phyloP scores from a whole-genome alignment of 2,888 invertebrate genomes.

The Ecliptopera silaceata region DNA sequence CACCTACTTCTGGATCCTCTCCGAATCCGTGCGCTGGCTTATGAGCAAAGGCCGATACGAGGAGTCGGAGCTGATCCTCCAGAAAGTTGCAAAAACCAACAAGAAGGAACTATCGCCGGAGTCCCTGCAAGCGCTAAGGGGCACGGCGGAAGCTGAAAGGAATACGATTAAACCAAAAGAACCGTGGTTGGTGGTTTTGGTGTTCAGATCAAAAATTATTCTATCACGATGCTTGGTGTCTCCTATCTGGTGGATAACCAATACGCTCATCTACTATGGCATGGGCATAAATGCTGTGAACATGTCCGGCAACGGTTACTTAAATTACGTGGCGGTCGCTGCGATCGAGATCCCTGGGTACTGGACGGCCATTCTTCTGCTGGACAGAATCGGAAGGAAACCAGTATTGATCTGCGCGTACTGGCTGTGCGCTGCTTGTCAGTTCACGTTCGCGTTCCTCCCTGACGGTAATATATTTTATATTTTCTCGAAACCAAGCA shows the following conservation, averaged over 20 bases:
- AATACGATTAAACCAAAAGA: conserved; percentile 57
- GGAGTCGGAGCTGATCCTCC: conserved; percentile 85
- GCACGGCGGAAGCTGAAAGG: conserved; percentile 63
- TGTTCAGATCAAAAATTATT: conserved; percentile 58
- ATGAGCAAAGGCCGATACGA: conserved; percentile 86
- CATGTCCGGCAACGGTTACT: conserved; percentile 85
- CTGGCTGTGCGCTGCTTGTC: conserved; percentile 84
- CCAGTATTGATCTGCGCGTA: conserved; percentile 84
- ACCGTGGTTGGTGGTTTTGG: conserved; percentile 59
- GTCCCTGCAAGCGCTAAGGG: conserved; percentile 70
- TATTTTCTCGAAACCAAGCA: too few species aligned
- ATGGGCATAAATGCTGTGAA: conserved; percentile 87
- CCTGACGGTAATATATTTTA: conserved; percentile 82
- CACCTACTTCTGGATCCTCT: conserved; percentile 87
- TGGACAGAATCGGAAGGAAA: conserved; percentile 85
- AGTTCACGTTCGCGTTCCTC: conserved; percentile 84
- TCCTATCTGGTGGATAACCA: conserved; percentile 87
- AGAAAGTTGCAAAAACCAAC: conserved; percentile 85
- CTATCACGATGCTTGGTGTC: conserved; percentile 62
- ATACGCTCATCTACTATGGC: conserved; percentile 88
- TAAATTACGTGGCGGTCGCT: conserved; percentile 86
- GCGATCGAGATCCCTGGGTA: conserved; percentile 89
- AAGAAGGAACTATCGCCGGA: conserved; percentile 80
- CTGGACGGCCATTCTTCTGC: conserved; percentile 83
- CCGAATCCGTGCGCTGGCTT: conserved; percentile 91